Evolutionary conservation across 2,888 invertebrate species (phyloP).

Genomic region (Isoperla grammatica): DNA sequence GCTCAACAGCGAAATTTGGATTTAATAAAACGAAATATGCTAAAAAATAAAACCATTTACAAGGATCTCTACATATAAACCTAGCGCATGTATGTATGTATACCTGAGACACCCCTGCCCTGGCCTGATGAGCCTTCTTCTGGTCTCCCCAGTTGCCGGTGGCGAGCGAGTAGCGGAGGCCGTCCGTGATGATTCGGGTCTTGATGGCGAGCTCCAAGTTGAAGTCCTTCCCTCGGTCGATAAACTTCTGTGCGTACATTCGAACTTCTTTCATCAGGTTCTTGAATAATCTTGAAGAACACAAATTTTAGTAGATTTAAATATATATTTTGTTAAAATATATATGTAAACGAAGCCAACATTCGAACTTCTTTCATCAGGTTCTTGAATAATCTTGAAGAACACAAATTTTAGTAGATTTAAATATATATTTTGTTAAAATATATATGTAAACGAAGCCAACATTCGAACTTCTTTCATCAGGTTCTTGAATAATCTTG

Average conservation of each 20-base stretch:
- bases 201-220: conserved; percentile 95
- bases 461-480: conserved; percentile 97
- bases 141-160: conserved; percentile 99
- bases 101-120: conserved; percentile 88
- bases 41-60: too few relatives aligned
- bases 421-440: too few relatives aligned
- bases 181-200: conserved; percentile 97
- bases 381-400: conserved; percentile 77
- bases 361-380: conserved; percentile 95
- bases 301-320: too few relatives aligned
- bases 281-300: conserved; percentile 68
- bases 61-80: too few relatives aligned
- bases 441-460: too few relatives aligned
- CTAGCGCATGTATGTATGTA: too few relatives aligned
- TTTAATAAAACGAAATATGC: too few relatives aligned
- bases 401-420: too few relatives aligned
- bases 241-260: conserved; percentile 98
- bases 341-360: too few relatives aligned
- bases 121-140: conserved; percentile 98
- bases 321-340: too few relatives aligned
- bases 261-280: conserved; percentile 96
- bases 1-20: too few relatives aligned
- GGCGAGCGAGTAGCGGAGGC: conserved; percentile 93
- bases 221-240: conserved; percentile 98
- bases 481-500: conserved; percentile 83